phyloP scores from a whole-genome alignment of 2,888 invertebrate genomes.

The Cyaniris semiargus region DNA sequence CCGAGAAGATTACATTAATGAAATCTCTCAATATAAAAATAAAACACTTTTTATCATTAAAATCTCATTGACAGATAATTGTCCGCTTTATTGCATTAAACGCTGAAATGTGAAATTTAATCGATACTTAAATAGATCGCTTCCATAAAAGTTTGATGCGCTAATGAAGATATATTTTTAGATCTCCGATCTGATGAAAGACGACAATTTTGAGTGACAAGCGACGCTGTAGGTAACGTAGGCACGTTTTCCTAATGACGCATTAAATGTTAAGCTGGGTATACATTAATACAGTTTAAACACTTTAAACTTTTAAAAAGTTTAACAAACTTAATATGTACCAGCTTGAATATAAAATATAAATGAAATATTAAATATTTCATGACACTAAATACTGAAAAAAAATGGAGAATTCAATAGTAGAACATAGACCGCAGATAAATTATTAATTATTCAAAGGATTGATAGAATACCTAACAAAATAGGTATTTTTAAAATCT shows the following conservation, averaged over 20 bases:
- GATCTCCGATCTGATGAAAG: constrained; percentile 62
- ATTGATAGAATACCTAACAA: too few relatives aligned
- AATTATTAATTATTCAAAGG: too few relatives aligned
- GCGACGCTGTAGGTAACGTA: constrained; percentile 75
- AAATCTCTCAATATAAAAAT: neutral
- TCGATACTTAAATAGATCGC: constrained; percentile 34
- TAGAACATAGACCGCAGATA: too few relatives aligned
- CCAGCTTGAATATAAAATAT: too few relatives aligned
- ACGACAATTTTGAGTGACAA: constrained; percentile 66
- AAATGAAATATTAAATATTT: too few relatives aligned
- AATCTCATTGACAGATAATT: neutral
- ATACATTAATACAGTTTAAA: neutral
- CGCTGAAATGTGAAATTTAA: neutral
- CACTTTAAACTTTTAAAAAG: neutral
- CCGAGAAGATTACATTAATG: neutral
- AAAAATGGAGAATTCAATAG: too few relatives aligned
- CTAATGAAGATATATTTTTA: constrained; percentile 76
- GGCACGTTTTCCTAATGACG: constrained; percentile 69
- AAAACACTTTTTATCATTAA: neutral
- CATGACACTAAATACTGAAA: too few relatives aligned
- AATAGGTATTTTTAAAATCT: too few relatives aligned
- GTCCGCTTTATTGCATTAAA: neutral
- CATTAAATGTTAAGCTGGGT: constrained; percentile 57
- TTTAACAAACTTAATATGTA: neutral
- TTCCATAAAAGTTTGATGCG: constrained; percentile 51